Evolutionary conservation across 2,888 invertebrate species (phyloP), one percentile per base, ranked within the genome.

Genomic region (Oegoconia quadripuncta): DNA sequence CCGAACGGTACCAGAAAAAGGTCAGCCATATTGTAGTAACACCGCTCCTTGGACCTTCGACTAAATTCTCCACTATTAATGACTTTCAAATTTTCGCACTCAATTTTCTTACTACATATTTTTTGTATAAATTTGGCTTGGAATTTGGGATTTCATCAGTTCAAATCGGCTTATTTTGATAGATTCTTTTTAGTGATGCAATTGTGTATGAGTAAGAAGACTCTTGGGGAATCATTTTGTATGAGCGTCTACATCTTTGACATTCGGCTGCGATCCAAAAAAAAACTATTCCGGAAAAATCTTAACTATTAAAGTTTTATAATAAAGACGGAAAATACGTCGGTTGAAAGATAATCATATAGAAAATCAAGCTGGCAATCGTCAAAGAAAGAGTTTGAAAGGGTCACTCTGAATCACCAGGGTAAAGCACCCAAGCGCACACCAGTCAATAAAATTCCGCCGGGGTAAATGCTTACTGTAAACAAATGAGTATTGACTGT

Each of bases 371-470:
- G n/a, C n/a, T n/a, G n/a, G n/a, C n/a, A n/a, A n/a, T n/a, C n/a
- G n/a, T n/a, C n/a, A n/a, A n/a, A n/a, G n/a, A n/a, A n/a, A n/a
- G n/a, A n/a, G n/a, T n/a, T n/a, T n/a, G n/a, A n/a, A n/a, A n/a
- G n/a, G n/a, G n/a, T n/a, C n/a, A n/a, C 22, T 33, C 33, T 45
- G 45, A 45, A 36, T 43, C 47, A 43, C 32, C 29, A 20, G 39
- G n/a, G n/a, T n/a, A n/a, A 26, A 8, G 45, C 31, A 39, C 43
- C 34, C 40, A 22, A 35, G 36, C 44, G 32, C 35, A 28, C 41
- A 29, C 58, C 40, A 52, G 67, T 64, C 68, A 74, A 74, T 74
- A 69, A 69, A 60, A 60, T 53, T 58, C 59, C 48, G 39, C 52
- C 48, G 49, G 57, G 55, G 58, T 59, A 52, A 71, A 70, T 61